Percentiles rank a stretch among this genome's conserved stretches.
These are phyloP conservation scores for Triplophysa bombifrons DNA, from an alignment of 2,797 vertebrate species.

Conservation along the genomic window DNA sequence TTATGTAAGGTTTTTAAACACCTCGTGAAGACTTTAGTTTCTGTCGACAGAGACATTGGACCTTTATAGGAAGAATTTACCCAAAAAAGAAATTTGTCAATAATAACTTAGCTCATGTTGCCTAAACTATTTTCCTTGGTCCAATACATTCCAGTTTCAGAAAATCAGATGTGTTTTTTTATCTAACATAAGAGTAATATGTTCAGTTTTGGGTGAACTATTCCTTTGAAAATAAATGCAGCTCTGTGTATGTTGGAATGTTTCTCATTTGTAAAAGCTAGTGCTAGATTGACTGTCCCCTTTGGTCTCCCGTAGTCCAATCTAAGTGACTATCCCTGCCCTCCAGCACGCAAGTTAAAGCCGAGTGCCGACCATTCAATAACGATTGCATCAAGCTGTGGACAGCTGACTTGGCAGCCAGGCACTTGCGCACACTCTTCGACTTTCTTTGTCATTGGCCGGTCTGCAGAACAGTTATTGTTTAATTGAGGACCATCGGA, in stretches of 20 bases:
- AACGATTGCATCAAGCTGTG: conserved; percentile 49
- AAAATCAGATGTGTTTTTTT: no score
- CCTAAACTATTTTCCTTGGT: no score
- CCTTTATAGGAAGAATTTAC: no score
- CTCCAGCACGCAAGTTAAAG: conserved; percentile 24
- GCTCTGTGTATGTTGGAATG: background rate
- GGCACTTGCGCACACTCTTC: conserved; percentile 52
- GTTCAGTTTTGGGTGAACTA: no score
- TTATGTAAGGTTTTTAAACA: no score
- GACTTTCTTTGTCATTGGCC: conserved; percentile 63
- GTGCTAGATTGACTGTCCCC: conserved; percentile 6
- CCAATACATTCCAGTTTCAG: no score
- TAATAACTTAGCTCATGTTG: no score
- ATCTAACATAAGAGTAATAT: no score
- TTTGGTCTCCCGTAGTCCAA: background rate
- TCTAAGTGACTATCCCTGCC: conserved; percentile 38
- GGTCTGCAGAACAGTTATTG: conserved; percentile 50
- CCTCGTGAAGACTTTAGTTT: no score
- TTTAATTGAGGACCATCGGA: conserved; percentile 59
- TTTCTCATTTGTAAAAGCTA: conserved; percentile 12
- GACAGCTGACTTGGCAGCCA: conserved; percentile 54
- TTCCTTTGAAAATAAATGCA: no score
- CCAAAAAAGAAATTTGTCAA: no score
- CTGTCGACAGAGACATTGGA: no score
- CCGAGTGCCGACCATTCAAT: conserved; percentile 24